Conservation (phyloP, 2,888 invertebrate species). For the Thymelicus lineola region DNA sequence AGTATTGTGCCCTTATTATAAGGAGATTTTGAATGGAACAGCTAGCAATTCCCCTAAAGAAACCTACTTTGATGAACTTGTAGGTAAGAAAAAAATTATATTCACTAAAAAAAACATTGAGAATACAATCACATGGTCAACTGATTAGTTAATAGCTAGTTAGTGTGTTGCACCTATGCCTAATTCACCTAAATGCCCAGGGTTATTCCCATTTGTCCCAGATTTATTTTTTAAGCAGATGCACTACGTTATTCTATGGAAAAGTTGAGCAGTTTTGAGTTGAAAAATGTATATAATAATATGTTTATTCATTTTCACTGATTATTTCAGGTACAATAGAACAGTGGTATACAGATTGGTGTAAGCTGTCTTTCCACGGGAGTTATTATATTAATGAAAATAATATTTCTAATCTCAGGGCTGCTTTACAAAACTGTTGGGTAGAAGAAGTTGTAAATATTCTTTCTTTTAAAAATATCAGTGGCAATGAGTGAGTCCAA, state of each 20-base stretch:
- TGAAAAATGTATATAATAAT: too few species aligned
- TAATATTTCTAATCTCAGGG: conserved; percentile 48
- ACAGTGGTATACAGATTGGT: conserved; percentile 73
- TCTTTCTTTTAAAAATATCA: conserved; percentile 41
- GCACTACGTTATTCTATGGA: too few species aligned
- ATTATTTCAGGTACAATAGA: conserved; percentile 58
- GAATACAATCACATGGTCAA: too few species aligned
- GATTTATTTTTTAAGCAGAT: too few species aligned
- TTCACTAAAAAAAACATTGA: too few species aligned
- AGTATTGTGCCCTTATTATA: conserved; percentile 68
- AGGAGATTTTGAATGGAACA: conserved; percentile 55
- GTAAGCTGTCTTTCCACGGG: conserved; percentile 55
- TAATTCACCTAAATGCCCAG: too few species aligned
- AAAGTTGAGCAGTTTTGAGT: background rate
- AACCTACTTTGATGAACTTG: conserved; percentile 62
- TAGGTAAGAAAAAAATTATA: conserved; percentile 55
- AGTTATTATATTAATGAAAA: conserved; percentile 54
- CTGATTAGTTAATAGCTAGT: too few species aligned
- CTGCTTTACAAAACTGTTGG: conserved; percentile 57
- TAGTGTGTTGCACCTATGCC: too few species aligned
- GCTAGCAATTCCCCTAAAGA: conserved; percentile 51
- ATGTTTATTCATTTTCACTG: background rate
- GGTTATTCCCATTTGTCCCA: too few species aligned
- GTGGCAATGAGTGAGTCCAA: background rate
- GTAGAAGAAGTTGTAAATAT: conserved; percentile 57